A percentile compares a stretch with the other conserved stretches of the same genome.
Conservation (phyloP, 2,113 vertebrate species). For the Calidris pygmaea region DNA sequence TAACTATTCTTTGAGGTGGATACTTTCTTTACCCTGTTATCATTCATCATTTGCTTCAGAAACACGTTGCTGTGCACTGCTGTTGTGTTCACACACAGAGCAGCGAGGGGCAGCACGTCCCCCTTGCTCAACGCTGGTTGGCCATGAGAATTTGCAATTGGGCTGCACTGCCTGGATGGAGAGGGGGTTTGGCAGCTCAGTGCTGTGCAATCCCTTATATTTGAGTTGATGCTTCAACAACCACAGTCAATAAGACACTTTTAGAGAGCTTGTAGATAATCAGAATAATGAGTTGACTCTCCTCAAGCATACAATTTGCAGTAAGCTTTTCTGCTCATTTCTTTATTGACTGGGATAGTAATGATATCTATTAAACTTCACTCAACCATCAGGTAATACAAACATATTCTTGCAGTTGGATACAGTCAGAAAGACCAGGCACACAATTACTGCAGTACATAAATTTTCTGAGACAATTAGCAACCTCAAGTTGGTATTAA, state of each 20-base stretch:
- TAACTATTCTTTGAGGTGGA: not conserved
- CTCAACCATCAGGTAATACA: not conserved
- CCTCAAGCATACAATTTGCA: not conserved
- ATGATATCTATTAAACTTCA: not conserved
- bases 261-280: not conserved
- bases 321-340: not conserved
- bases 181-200: not conserved
- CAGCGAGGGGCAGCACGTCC: not conserved
- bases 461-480: not conserved
- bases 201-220: not conserved
- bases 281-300: slow-evolving; percentile 5
- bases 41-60: not conserved
- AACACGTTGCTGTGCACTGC: fast-evolving
- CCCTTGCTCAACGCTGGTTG: not conserved
- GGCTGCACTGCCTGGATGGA: not conserved
- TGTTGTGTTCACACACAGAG: not conserved
- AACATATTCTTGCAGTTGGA: not conserved
- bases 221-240: not conserved
- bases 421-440: not conserved
- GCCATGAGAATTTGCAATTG: not conserved
- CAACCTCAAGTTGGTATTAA: not conserved
- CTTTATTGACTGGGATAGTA: not conserved
- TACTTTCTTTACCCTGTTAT: not conserved
- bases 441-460: not conserved
- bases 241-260: not conserved